Evolutionary conservation across 2,888 invertebrate species (phyloP), one percentile per base, ranked within the genome.

Genomic region (Hemithea aestivaria): DNA sequence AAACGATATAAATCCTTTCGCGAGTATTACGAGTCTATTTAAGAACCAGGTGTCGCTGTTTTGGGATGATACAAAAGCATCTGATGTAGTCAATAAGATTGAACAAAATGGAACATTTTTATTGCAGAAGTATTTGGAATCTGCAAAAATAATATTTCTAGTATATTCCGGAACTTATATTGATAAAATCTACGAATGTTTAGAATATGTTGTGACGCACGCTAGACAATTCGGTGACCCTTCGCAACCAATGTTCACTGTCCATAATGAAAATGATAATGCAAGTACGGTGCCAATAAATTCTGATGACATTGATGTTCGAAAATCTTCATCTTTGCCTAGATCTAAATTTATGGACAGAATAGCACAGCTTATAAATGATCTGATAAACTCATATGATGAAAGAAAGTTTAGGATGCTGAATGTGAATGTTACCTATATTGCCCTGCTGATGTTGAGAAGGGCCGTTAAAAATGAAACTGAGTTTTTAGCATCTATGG

Each of bases 201-300:
- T 35, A 6, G 36, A 31, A 2, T 50, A 50, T 27, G 40, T 50
- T 5, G n/a, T 50, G 3, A 45, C 38, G n/a, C 47, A 47, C 24
- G 41, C 50, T 5, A 38, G 47, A 22, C 27, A 12, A 22, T 50
- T 40, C 16, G 40, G 40, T 0, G 38, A 50, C 21, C 27, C 38
- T 6, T 7, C 29, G 4, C 35, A 45, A 27, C 30, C 12, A 10
- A 34, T 45, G 9, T 45, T 47, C 20, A 37, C 16, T 16, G 16
- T 16, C 16, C 2, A 16, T 16, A 16, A 16, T 5, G 16, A 16
- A 16, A 16, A 16, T 16, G 16, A 16, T 16, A 16, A 5, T 5
- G 5, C 16, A 16, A n/a, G n/a, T n/a, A n/a, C n/a, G n/a, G n/a
- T n/a, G n/a, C n/a, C n/a, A n/a, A n/a, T n/a, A n/a, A n/a, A n/a